phyloP scores from a whole-genome alignment of 1,140 invertebrate genomes.

The Gryon sp. region DNA sequence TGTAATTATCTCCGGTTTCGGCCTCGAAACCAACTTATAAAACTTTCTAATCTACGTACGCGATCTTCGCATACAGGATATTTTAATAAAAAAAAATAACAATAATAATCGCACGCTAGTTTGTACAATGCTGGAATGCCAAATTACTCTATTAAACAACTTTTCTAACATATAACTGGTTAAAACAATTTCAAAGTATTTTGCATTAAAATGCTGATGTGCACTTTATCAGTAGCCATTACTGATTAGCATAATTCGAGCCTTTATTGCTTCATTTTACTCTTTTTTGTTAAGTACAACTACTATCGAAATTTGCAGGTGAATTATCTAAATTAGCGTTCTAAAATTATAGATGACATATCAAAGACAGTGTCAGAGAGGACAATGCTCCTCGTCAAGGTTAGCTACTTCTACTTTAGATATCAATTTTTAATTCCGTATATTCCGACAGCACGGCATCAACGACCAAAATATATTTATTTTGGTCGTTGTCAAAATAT shows the following conservation, averaged over 20 bases:
- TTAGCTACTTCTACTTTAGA: slow-evolving; percentile 47
- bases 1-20: slow-evolving; percentile 28
- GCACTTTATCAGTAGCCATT: slow-evolving; percentile 20
- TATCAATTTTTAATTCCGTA: slow-evolving; percentile 42
- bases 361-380: slow-evolving; percentile 42
- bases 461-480: slow-evolving; percentile 32
- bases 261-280: not conserved
- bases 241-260: slow-evolving; percentile 35
- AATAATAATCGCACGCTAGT: slow-evolving; percentile 4
- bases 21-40: slow-evolving; percentile 13
- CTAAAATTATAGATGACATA: slow-evolving; percentile 58
- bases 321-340: slow-evolving; percentile 54
- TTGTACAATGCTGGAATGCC: too few species aligned
- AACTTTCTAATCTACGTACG: slow-evolving; percentile 31
- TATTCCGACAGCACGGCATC: slow-evolving; percentile 22
- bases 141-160: too few species aligned
- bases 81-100: slow-evolving; percentile 12
- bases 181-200: not conserved
- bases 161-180: too few species aligned
- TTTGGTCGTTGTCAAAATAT: too few species aligned
- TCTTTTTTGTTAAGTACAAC: not conserved
- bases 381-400: slow-evolving; percentile 59
- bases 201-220: slow-evolving; percentile 10
- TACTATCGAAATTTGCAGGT: slow-evolving; percentile 34
- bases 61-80: slow-evolving; percentile 19